Base-by-base conservation (phyloP, 2,888 invertebrate genomes). In the Pyralis farinalis region DNA sequence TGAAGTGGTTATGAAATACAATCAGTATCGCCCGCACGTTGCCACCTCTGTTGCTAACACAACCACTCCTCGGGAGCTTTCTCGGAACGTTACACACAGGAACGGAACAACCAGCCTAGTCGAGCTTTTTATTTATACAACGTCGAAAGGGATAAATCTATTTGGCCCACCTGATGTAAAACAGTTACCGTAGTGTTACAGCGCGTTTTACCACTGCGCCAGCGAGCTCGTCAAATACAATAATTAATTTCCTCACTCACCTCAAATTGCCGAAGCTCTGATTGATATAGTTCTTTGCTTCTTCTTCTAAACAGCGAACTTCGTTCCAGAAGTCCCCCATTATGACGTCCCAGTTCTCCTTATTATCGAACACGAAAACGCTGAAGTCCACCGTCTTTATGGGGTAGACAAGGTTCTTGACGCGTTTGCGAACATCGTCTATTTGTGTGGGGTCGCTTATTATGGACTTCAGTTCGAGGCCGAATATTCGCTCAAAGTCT, bases 401-500 rank as follows among this genome's bases (percentile, higher is more conserved):
- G 1, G 96, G 95, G 35, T 91, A 90, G 0, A 96, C 92, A 12
- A 97, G 85, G 38, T 92, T 92, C 57, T 94, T 94, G 1, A 97
- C 95, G 44, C 95, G 92, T 49, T 95, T 93, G 10, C 96, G 91
- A 3, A 97, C 94, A 47, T 94, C 93, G 63, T 97, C 97, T 34
- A 98, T 95, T 60, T 95, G 93, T 7, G 95, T 93, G 0, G 97
- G 96, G 69, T 97, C 96, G 46, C 93, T 94, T 25, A 97, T 95
- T 22, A 97, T 95, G 0, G 96, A 94, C 64, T 96, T 96, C 1
- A 98, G 78, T 59, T 97, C 96, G 1, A 93, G 90, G 0, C 97
- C 97, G 70, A 98, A 97, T 44, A 98, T 94, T 54, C 96, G 96
- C 71, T 96, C 94, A 66, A 97, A 97, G 64, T 97, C 96, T 61